These are phyloP conservation scores for Sinohyriopsis cumingii DNA, from an alignment of 2,888 invertebrate genomes.

Conservation along the genomic window DNA sequence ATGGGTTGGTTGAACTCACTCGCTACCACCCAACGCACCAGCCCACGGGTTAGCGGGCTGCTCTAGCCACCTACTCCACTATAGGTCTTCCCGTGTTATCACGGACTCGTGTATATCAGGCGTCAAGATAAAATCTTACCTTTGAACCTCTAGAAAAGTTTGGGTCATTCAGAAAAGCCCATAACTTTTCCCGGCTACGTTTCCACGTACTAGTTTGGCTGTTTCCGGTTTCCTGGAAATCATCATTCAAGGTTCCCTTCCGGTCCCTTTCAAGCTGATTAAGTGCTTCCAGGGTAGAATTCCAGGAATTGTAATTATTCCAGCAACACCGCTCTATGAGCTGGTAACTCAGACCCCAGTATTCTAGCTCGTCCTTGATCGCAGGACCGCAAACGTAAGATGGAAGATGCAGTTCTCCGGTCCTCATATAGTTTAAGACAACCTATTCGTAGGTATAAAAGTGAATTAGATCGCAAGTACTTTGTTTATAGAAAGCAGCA, in stretches of 20 bases:
- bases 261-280: slow-evolving; percentile 45
- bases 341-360: slow-evolving; percentile 54
- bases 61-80: too few species aligned
- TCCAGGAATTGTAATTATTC: slow-evolving; percentile 58
- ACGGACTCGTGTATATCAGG: too few species aligned
- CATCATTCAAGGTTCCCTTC: slow-evolving; percentile 24
- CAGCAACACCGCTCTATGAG: slow-evolving; percentile 58
- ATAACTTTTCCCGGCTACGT: slow-evolving; percentile 28
- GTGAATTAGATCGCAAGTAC: too few species aligned
- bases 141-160: slow-evolving; percentile 43
- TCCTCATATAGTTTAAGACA: slow-evolving; percentile 46
- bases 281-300: slow-evolving; percentile 44
- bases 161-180: slow-evolving; percentile 50
- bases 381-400: slow-evolving; percentile 49
- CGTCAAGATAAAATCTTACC: slow-evolving; percentile 29
- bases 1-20: too few species aligned
- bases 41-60: too few species aligned
- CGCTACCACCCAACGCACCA: too few species aligned
- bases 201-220: slow-evolving; percentile 16
- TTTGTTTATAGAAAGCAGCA: too few species aligned
- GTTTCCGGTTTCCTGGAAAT: slow-evolving; percentile 2
- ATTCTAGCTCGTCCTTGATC: slow-evolving; percentile 49
- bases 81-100: too few species aligned
- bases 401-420: slow-evolving; percentile 49
- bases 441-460: slow-evolving; percentile 14